phyloP scores from a whole-genome alignment of 2,888 invertebrate genomes.

The Lasioglossum leucozonium region DNA sequence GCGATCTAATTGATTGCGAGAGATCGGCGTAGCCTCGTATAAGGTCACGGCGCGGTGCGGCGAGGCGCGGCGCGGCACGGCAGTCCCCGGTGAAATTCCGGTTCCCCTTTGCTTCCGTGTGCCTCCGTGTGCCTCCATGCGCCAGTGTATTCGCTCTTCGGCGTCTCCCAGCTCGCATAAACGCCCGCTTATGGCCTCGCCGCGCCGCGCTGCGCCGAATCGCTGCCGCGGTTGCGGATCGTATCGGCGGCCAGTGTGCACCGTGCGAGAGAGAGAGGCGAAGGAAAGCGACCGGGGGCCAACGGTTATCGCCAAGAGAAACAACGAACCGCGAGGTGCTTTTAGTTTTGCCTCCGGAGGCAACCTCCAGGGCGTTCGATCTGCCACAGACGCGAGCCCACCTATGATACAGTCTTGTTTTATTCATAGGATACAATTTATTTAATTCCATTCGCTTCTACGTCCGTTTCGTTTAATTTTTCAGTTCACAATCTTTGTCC shows the following conservation, averaged over 20 bases:
- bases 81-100: constrained; percentile 52
- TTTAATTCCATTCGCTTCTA: too few relatives aligned
- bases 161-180: constrained; percentile 51
- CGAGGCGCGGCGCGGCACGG: constrained; percentile 1
- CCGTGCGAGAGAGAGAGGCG: too few relatives aligned
- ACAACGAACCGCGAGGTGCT: constrained; percentile 49
- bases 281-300: constrained; percentile 44
- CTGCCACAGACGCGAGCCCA: not conserved
- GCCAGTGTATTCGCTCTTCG: constrained; percentile 25
- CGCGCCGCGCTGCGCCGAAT: constrained; percentile 37
- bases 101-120: constrained; percentile 36
- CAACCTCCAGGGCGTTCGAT: not conserved
- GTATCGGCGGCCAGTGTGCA: too few relatives aligned
- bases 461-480: too few relatives aligned
- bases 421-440: not conserved
- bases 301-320: constrained; percentile 54
- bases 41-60: constrained; percentile 38
- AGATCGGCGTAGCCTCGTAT: constrained; percentile 51
- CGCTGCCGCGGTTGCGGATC: constrained; percentile 41
- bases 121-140: constrained; percentile 1
- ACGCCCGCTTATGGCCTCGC: constrained; percentile 53
- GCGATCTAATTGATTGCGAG: constrained; percentile 59
- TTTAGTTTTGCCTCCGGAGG: constrained; percentile 33
- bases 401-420: not conserved
- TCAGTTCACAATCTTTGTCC: not conserved